Conservation (phyloP, 1,140 invertebrate species). For the Formica exsecta region DNA sequence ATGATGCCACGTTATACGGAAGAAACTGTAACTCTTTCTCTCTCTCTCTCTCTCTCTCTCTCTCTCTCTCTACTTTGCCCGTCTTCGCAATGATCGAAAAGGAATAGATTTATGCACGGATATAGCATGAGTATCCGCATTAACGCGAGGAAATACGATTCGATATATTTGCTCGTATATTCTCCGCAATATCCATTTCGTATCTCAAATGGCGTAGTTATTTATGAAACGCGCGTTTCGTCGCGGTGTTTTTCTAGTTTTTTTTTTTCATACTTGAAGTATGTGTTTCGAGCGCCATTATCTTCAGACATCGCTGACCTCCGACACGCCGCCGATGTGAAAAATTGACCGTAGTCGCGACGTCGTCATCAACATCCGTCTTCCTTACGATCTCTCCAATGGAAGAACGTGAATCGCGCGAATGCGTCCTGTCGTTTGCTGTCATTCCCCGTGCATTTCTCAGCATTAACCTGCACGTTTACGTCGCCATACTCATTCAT, state of each 20-base stretch:
- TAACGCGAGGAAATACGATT: slow-evolving; percentile 57
- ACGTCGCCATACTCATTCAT: slow-evolving; percentile 30
- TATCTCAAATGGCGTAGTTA: slow-evolving; percentile 41
- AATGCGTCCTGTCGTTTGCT: slow-evolving; percentile 40
- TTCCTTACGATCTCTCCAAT: slow-evolving; percentile 39
- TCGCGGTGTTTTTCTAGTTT: neutral
- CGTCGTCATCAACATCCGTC: slow-evolving; percentile 52
- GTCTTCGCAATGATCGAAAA: slow-evolving; percentile 44
- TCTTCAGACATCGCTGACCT: slow-evolving; percentile 11
- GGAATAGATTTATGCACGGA: slow-evolving; percentile 58
- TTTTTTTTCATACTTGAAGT: neutral
- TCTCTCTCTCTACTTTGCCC: no score
- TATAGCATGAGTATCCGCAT: slow-evolving; percentile 41
- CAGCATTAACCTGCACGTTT: slow-evolving; percentile 55
- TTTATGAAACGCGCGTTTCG: slow-evolving; percentile 39
- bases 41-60: neutral
- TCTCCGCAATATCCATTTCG: slow-evolving; percentile 51
- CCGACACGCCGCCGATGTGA: slow-evolving; percentile 39
- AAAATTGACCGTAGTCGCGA: slow-evolving; percentile 47
- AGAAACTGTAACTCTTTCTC: slow-evolving; percentile 35
- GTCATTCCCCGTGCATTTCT: slow-evolving; percentile 50
- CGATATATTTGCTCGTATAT: slow-evolving; percentile 53
- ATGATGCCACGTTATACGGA: neutral
- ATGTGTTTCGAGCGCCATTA: slow-evolving; percentile 32
- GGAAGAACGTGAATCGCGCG: slow-evolving; percentile 47